Evolutionary conservation across 2,888 invertebrate genomes (phyloP), one percentile per base, ranked within the genome.

Genomic region (Iselma pallidipennis): DNA sequence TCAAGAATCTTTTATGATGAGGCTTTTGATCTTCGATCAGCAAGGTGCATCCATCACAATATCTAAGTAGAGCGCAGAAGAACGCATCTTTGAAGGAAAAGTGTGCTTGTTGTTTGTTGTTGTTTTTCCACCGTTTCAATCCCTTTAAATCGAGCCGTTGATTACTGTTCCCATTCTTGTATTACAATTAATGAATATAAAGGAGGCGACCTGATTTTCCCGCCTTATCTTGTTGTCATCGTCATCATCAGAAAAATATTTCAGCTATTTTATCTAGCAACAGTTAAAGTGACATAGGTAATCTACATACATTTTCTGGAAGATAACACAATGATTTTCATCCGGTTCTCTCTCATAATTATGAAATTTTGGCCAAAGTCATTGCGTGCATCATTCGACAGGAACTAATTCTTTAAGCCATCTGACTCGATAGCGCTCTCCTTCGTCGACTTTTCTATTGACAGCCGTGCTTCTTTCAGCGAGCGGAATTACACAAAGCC

Each of bases 401-500:
- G 68, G 69, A 70, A 68, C 63, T 71, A 73, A 72, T 71, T 68
- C 68, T 67, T 62, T 63, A 25, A 62, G 68, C 66, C 63, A 67
- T 58, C 60, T 57, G 66, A 69, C 57, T 60, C 61, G 50, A 55
- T 55, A 63, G 57, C 21, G 45, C 21, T 50, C 54, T 25, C n/a
- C 50, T 3, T 16, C 31, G 26, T 56, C 49, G 23, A 52, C 19
- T 45, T 33, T 16, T 25, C 45, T 29, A 54, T 55, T 62, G n/a
- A n/a, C n/a, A n/a, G n/a, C n/a, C n/a, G n/a, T n/a, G n/a, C 65
- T 62, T 67, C 63, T 67, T 68, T 67, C 67, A 68, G 63, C 65
- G 64, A 66, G 74, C 78, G 77, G 78, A 79, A 79, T 79, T 79
- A 75, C 70, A 78, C 77, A 78, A 79, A 79, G 79, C 75, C 67